Evolutionary conservation across 2,888 invertebrate genomes (phyloP).

Genomic region (Microctonus brassicae): DNA sequence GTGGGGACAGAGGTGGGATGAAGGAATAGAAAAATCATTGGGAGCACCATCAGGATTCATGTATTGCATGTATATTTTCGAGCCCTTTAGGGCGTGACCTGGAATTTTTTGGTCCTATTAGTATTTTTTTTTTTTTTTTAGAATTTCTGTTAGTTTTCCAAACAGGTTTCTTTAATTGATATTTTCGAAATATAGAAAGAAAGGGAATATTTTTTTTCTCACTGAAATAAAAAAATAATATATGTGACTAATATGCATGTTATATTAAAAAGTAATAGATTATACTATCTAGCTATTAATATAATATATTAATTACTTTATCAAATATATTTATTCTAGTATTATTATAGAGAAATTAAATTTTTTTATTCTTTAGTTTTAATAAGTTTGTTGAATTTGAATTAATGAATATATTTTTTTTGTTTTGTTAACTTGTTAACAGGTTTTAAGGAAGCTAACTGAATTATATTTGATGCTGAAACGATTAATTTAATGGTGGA

Average conservation of each 20-base stretch:
- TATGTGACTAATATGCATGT: too few species aligned
- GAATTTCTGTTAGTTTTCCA: neutral
- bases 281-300: too few species aligned
- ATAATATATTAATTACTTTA: too few species aligned
- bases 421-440: neutral
- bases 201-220: too few species aligned
- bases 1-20: neutral
- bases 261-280: too few species aligned
- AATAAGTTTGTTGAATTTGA: neutral
- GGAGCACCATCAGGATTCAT: constrained; percentile 5
- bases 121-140: too few species aligned
- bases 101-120: neutral
- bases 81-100: constrained; percentile 16
- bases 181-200: too few species aligned
- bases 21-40: neutral
- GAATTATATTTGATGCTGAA: neutral
- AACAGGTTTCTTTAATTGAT: neutral
- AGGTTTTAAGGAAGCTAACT: neutral
- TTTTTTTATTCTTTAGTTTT: too few species aligned
- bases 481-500: neutral
- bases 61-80: neutral
- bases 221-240: too few species aligned
- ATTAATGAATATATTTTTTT: neutral
- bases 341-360: too few species aligned
- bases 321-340: too few species aligned